Conservation (phyloP, 2,888 invertebrate species). For the Scaptomyza flava region DNA sequence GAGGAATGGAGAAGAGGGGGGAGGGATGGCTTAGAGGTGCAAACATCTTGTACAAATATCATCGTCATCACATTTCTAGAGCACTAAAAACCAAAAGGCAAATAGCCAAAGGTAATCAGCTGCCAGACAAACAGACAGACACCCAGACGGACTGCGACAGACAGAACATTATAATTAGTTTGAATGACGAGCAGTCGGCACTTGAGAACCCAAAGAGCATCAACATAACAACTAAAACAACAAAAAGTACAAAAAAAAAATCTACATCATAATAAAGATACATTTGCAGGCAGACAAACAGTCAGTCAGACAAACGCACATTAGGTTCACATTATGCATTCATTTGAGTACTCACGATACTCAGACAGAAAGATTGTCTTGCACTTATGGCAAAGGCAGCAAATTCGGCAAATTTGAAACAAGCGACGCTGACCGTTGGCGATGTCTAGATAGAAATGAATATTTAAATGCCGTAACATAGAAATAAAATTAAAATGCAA, state of each 20-base stretch:
- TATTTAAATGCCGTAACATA: not conserved
- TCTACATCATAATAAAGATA: conserved; percentile 41
- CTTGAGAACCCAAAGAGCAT: conserved; percentile 43
- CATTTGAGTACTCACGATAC: conserved; percentile 49
- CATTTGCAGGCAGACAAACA: conserved; percentile 36
- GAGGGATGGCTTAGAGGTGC: conserved; percentile 33
- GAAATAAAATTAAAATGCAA: not conserved
- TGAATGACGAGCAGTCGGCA: conserved; percentile 54
- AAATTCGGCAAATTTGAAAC: conserved; percentile 40
- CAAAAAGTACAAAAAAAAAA: conserved; percentile 3
- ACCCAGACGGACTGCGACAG: conserved; percentile 15
- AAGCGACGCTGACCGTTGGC: conserved; percentile 13
- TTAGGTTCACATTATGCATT: conserved; percentile 70
- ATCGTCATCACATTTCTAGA: conserved; percentile 20
- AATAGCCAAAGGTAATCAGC: conserved; percentile 69
- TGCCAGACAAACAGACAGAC: conserved; percentile 35
- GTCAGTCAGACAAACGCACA: conserved; percentile 37
- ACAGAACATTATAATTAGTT: conserved; percentile 64
- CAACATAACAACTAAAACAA: conserved; percentile 15
- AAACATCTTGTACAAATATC: conserved; percentile 35
- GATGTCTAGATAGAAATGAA: not conserved
- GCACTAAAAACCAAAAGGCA: conserved; percentile 45
- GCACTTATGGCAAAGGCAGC: conserved; percentile 14
- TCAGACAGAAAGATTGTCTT: conserved; percentile 6
- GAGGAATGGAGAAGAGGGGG: not conserved